Percentiles rank a stretch among this genome's conserved stretches.
Evolutionary conservation across 1,140 invertebrate genomes (phyloP).

Genomic region (Microvelia longipes): DNA sequence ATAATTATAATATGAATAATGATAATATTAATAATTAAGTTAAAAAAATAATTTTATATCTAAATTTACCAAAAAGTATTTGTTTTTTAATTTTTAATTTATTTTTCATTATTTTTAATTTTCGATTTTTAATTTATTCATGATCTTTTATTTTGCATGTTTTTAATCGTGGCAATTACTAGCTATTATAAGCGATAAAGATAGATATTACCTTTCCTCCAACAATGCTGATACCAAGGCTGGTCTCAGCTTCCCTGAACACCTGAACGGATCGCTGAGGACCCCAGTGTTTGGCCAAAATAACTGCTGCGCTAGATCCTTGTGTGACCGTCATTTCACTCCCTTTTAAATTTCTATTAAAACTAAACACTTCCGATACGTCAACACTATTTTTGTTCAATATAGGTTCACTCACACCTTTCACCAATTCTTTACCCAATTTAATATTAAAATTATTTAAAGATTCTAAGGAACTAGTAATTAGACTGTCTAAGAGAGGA

Average conservation of each 20-base stretch:
- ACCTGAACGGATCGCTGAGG: slow-evolving; percentile 59
- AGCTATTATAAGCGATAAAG: no score
- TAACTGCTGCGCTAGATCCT: slow-evolving; percentile 26
- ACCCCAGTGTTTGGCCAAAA: slow-evolving; percentile 72
- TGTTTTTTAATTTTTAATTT: no score
- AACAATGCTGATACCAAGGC: slow-evolving; percentile 91
- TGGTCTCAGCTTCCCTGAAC: slow-evolving; percentile 49
- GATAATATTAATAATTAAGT: no score
- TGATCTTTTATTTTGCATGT: no score
- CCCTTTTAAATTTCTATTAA: slow-evolving; percentile 7
- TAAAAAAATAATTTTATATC: no score
- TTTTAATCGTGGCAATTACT: no score
- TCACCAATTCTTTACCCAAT: slow-evolving; percentile 12
- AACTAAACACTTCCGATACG: slow-evolving; percentile 1
- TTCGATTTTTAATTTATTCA: no score
- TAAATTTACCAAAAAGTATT: no score
- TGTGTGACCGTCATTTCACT: slow-evolving; percentile 34
- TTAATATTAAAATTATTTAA: slow-evolving; percentile 12
- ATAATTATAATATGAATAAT: no score
- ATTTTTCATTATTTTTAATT: no score
- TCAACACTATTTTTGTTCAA: slow-evolving; percentile 10
- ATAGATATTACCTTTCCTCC: slow-evolving; percentile 63
- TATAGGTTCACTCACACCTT: slow-evolving; percentile 17
- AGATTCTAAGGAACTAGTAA: slow-evolving; percentile 16
- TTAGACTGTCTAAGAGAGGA: slow-evolving; percentile 5